Evolutionary conservation across 2,888 invertebrate genomes (phyloP).

Genomic region (Sarcophaga caerulescens): DNA sequence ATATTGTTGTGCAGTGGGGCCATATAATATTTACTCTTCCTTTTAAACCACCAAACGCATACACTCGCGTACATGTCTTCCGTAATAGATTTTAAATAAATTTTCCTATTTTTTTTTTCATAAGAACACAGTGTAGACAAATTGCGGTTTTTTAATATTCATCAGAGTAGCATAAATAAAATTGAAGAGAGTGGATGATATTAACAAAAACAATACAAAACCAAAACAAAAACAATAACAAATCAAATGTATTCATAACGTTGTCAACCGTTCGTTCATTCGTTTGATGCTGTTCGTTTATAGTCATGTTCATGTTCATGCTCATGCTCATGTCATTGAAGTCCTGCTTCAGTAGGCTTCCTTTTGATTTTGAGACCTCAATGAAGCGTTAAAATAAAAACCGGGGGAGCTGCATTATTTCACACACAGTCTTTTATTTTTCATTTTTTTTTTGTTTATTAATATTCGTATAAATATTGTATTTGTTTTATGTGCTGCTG

Average conservation of each 20-base stretch:
- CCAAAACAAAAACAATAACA: constrained; percentile 51
- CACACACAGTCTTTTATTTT: not conserved
- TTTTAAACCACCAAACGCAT: not conserved
- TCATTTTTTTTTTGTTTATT: constrained; percentile 21
- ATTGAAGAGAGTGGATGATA: not conserved
- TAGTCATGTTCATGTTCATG: too few relatives aligned
- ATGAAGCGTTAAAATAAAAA: constrained; percentile 53
- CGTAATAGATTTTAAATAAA: not conserved
- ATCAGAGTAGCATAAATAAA: constrained; percentile 11
- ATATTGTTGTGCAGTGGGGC: constrained; percentile 1
- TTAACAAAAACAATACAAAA: constrained; percentile 3
- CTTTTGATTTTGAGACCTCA: constrained; percentile 51
- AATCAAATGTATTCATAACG: constrained; percentile 60
- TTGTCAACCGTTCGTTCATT: constrained; percentile 48
- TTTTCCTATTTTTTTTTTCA: constrained; percentile 6
- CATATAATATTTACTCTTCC: constrained; percentile 48
- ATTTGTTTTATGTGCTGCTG: too few relatives aligned
- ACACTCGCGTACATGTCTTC: not conserved
- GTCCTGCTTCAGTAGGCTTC: constrained; percentile 63
- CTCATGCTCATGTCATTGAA: constrained; percentile 44
- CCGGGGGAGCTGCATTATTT: constrained; percentile 18
- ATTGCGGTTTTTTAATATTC: constrained; percentile 67
- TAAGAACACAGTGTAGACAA: constrained; percentile 37
- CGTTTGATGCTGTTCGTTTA: constrained; percentile 58
- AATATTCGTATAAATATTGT: constrained; percentile 55